Evolutionary conservation across 2,113 vertebrate species (phyloP).

Genomic region (Camarhynchus parvulus): DNA sequence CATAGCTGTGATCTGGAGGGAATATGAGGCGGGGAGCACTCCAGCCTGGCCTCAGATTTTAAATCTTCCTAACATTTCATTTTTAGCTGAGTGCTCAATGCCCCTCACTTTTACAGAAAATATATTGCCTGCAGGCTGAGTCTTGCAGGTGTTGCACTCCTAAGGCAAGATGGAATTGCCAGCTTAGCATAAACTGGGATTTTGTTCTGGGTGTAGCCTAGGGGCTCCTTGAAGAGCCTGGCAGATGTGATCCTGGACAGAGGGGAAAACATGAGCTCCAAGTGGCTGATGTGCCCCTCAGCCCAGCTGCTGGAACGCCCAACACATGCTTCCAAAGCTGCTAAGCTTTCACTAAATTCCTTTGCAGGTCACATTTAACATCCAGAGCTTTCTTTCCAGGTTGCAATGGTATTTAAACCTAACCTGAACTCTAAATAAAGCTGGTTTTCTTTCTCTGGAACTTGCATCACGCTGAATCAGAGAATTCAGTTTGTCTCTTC

Average conservation of each 20-base stretch:
- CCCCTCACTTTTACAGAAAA: background rate
- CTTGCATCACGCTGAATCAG: background rate
- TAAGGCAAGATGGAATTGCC: background rate
- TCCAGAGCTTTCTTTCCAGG: background rate
- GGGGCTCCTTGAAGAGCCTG: background rate
- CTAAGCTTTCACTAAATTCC: background rate
- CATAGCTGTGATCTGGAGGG: background rate
- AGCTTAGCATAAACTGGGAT: background rate
- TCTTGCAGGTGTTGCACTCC: background rate
- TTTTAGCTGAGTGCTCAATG: background rate
- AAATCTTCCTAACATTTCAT: background rate
- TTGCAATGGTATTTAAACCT: background rate
- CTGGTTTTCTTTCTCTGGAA: background rate
- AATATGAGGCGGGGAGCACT: background rate
- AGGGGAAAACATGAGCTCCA: constrained; percentile 16
- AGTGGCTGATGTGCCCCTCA: background rate
- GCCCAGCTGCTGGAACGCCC: background rate
- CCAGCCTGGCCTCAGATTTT: background rate
- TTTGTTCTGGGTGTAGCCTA: background rate
- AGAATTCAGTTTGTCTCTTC: background rate
- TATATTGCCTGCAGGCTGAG: background rate
- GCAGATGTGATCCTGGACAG: background rate
- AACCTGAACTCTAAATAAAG: background rate
- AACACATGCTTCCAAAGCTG: background rate
- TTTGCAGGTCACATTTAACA: background rate